Conservation (phyloP, 1,140 invertebrate species). For the Ips typographus region DNA sequence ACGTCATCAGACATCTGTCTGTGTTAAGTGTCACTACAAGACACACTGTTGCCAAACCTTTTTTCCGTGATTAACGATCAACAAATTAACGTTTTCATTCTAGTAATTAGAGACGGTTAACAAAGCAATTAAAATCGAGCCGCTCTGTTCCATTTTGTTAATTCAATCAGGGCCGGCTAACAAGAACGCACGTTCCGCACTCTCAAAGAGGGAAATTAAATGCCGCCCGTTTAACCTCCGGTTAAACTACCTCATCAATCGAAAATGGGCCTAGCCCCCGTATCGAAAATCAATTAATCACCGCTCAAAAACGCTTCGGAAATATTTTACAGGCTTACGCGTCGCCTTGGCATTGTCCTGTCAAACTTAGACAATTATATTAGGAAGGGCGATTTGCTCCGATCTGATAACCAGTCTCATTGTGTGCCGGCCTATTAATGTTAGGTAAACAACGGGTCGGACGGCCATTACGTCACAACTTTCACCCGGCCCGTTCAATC, state of each 20-base stretch:
- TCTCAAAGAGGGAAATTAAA: background rate
- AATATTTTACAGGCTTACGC: conserved; percentile 6
- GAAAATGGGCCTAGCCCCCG: background rate
- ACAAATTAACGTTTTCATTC: no score
- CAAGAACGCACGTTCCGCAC: background rate
- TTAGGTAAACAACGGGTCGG: background rate
- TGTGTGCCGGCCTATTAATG: conserved; percentile 16
- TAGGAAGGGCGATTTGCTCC: conserved; percentile 7
- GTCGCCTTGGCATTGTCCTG: conserved; percentile 12
- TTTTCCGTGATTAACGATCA: no score
- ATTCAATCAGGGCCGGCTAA: background rate
- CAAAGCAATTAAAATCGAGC: background rate
- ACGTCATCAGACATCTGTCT: no score
- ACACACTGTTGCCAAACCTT: no score
- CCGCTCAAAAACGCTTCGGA: background rate
- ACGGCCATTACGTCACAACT: no score
- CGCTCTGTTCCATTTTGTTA: background rate
- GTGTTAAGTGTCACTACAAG: no score
- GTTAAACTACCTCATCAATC: background rate
- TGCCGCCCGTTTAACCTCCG: background rate
- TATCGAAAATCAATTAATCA: background rate
- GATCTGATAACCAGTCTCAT: conserved; percentile 17
- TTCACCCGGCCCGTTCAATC: no score
- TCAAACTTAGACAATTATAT: conserved; percentile 18
- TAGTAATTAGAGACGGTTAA: background rate